Percentiles rank a stretch among this genome's conserved stretches.
These are phyloP conservation scores for Carterocephalus palaemon DNA, from an alignment of 2,888 invertebrate genomes.

Conservation along the genomic window DNA sequence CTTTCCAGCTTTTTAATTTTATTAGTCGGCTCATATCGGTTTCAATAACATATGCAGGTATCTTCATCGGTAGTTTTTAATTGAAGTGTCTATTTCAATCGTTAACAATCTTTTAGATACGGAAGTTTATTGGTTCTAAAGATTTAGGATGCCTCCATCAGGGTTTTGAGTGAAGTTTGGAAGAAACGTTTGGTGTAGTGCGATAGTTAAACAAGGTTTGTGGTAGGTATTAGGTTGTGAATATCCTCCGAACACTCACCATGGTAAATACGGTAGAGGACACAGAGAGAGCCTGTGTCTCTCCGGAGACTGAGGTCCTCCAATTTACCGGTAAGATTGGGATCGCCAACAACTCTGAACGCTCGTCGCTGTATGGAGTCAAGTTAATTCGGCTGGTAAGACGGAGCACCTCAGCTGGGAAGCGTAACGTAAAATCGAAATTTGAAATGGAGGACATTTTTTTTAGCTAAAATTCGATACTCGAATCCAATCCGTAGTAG, in stretches of 20 bases:
- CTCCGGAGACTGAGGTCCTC: too few species aligned
- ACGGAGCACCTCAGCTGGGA: too few species aligned
- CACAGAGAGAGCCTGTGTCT: too few species aligned
- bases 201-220: too few species aligned
- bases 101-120: slow-evolving; percentile 17
- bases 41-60: slow-evolving; percentile 30
- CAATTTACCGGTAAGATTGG: too few species aligned
- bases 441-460: slow-evolving; percentile 15
- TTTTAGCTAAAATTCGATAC: slow-evolving; percentile 20
- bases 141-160: slow-evolving; percentile 11
- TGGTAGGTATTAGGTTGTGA: too few species aligned
- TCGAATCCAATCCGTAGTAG: slow-evolving; percentile 13
- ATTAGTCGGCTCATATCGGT: slow-evolving; percentile 30
- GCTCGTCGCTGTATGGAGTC: too few species aligned
- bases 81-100: slow-evolving; percentile 26
- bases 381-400: too few species aligned
- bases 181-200: neutral
- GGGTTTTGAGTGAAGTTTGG: slow-evolving; percentile 2
- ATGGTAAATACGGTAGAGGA: too few species aligned
- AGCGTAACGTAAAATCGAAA: slow-evolving; percentile 3
- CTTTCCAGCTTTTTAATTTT: slow-evolving; percentile 28
- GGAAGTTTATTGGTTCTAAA: slow-evolving; percentile 25
- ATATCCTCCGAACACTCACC: too few species aligned
- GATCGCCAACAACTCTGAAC: too few species aligned
- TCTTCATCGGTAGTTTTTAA: slow-evolving; percentile 29